These are phyloP conservation scores for Lepidurus packardi DNA, from an alignment of 1,140 invertebrate species.

Conservation along the genomic window DNA sequence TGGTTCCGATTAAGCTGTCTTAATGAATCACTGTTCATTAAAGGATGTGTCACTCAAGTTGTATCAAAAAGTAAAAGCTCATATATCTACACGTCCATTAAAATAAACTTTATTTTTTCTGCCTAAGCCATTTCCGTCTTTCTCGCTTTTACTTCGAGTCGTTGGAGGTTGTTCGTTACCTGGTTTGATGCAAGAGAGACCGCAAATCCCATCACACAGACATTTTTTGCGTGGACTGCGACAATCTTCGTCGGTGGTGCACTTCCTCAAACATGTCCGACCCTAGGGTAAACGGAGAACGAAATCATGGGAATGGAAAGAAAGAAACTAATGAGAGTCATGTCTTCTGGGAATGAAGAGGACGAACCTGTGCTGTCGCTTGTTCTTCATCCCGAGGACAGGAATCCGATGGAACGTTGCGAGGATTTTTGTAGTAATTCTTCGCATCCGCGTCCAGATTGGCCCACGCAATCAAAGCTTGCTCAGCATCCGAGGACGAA, in stretches of 20 bases:
- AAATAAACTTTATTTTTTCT: neutral
- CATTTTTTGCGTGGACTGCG: slow-evolving; percentile 95
- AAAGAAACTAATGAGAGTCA: slow-evolving; percentile 22
- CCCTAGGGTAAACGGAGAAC: slow-evolving; percentile 46
- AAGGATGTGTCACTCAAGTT: neutral
- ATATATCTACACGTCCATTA: neutral
- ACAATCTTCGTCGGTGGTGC: slow-evolving; percentile 89
- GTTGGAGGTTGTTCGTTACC: slow-evolving; percentile 46
- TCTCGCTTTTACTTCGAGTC: neutral
- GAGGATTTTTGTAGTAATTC: slow-evolving; percentile 69
- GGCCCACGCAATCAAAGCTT: neutral
- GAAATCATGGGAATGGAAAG: neutral
- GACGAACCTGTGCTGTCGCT: slow-evolving; percentile 48
- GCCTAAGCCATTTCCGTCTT: neutral
- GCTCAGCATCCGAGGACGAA: neutral
- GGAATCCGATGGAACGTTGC: slow-evolving; percentile 73
- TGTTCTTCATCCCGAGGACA: slow-evolving; percentile 76
- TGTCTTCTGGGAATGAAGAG: neutral
- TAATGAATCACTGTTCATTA: slow-evolving; percentile 25
- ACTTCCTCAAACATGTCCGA: slow-evolving; percentile 86
- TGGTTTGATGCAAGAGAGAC: slow-evolving; percentile 94
- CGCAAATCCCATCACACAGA: slow-evolving; percentile 91
- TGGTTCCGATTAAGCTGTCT: neutral
- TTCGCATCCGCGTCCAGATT: slow-evolving; percentile 11
- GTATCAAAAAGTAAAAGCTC: neutral